A percentile compares a stretch with the other conserved stretches of the same genome.
phyloP scores from a whole-genome alignment of 2,113 vertebrate species.

The Delphinus delphis region DNA sequence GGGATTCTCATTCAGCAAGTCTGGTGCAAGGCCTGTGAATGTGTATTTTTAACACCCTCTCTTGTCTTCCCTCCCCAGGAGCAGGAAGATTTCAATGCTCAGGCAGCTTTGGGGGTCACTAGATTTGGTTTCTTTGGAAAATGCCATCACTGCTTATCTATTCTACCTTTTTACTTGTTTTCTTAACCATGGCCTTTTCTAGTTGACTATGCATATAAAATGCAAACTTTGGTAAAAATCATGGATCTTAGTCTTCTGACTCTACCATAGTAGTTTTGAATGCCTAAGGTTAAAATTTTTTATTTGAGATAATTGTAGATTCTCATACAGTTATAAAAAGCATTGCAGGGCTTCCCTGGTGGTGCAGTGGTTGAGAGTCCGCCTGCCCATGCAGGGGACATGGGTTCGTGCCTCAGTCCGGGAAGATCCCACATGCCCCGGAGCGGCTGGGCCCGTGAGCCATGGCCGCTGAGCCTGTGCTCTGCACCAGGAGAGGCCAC shows the following conservation, averaged over 20 bases:
- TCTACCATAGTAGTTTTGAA: background rate
- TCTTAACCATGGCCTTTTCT: background rate
- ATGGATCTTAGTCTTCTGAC: background rate
- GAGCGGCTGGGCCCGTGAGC: too few species aligned
- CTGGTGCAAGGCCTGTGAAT: background rate
- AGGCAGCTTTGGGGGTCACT: background rate
- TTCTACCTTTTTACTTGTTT: slow-evolving; percentile 28
- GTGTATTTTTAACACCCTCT: background rate
- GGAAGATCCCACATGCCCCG: too few species aligned
- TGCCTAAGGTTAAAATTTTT: background rate
- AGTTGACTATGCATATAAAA: background rate
- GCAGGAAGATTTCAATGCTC: background rate
- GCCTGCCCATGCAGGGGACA: too few species aligned
- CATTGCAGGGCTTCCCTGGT: background rate
- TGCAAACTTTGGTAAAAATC: background rate
- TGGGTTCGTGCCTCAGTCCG: too few species aligned
- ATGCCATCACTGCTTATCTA: background rate
- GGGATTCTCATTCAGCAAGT: slow-evolving; percentile 11
- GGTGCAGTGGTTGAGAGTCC: too few species aligned
- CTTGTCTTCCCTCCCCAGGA: background rate
- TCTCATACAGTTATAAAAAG: background rate
- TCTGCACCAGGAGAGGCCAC: too few species aligned
- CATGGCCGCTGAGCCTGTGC: too few species aligned
- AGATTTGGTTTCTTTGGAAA: slow-evolving; percentile 4
- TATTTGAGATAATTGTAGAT: background rate